Base-by-base conservation (phyloP, 1,140 invertebrate genomes). In the Bombus pyrosoma region DNA sequence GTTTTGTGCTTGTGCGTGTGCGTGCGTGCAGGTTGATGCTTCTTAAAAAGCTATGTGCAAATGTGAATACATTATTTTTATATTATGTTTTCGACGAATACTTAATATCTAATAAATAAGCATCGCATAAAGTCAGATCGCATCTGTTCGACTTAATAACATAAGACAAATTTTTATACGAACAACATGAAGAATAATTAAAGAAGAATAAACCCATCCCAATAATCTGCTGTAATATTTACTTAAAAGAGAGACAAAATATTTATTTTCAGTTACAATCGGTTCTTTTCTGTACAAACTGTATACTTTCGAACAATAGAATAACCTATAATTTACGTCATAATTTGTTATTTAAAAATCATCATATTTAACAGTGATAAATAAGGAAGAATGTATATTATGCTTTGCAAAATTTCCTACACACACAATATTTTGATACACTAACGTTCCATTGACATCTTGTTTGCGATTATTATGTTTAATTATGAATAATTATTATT, bases 11-110 rank as follows among this genome's bases (percentile, higher is more conserved):
- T 43, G 71, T 85, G 78, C 78, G 83, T 85, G 80, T 86, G 85
- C 85, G 77, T 86, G 64, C 72, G 85, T 86, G 80, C 85, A 86
- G 80, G 72, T 81, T 53, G 76, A 43, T 47, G 32, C 22, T 53
- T 47, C n/a, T 62, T 39, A 41, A 79, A 77, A 77, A 81, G 72
- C 25, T 68, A 66, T 25, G 80, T 74, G 74, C 64, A 68, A 59
- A 77, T 15, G 43, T 66, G 59, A 41, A 53, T n/a, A 32, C 34
- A n/a, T 47, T 47, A 28, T 80, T 6, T 64, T 32, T 69, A 37
- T 22, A 37, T 28, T n/a, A 66, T 28, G 28, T 64, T 68, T n/a
- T 43, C 22, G 8, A 15, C 25, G 3, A 68, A 18, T 37, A 5
- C 43, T 25, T 73, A 73, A 53, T 25, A 12, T 37, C 32, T 37